These are phyloP conservation scores for Cephus runcator DNA, from an alignment of 2,888 invertebrate species.

Conservation along the genomic window DNA sequence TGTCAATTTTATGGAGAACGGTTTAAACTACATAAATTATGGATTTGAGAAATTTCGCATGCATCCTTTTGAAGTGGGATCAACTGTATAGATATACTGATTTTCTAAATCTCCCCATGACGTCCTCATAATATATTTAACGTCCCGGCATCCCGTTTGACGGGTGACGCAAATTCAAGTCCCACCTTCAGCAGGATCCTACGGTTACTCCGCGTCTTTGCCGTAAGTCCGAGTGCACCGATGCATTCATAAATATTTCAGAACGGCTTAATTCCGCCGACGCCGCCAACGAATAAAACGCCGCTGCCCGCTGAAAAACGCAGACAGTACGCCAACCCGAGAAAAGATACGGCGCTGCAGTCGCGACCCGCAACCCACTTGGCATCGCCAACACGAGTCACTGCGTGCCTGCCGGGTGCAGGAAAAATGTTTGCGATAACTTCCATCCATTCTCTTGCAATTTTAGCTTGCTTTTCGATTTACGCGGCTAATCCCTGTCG, in stretches of 20 bases:
- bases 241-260: constrained; percentile 65
- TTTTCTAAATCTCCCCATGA: constrained; percentile 9
- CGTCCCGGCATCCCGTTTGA: constrained; percentile 34
- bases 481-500: constrained; percentile 22
- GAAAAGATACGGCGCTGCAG: constrained; percentile 40
- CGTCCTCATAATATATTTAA: background rate
- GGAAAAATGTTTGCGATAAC: constrained; percentile 51
- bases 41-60: background rate
- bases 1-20: background rate
- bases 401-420: constrained; percentile 34
- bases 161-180: constrained; percentile 45
- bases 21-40: background rate
- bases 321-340: constrained; percentile 45
- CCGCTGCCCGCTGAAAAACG: constrained; percentile 59
- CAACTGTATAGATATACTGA: background rate
- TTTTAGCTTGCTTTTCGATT: constrained; percentile 37
- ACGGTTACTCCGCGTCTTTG: constrained; percentile 41
- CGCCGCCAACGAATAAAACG: constrained; percentile 60
- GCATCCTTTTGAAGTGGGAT: background rate
- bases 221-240: constrained; percentile 44
- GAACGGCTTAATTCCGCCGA: constrained; percentile 64
- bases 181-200: constrained; percentile 31
- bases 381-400: constrained; percentile 54
- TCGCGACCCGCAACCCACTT: constrained; percentile 54
- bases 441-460: constrained; percentile 34